Evolutionary conservation across 2,113 vertebrate species (phyloP).

Genomic region (Chamaea fasciata): DNA sequence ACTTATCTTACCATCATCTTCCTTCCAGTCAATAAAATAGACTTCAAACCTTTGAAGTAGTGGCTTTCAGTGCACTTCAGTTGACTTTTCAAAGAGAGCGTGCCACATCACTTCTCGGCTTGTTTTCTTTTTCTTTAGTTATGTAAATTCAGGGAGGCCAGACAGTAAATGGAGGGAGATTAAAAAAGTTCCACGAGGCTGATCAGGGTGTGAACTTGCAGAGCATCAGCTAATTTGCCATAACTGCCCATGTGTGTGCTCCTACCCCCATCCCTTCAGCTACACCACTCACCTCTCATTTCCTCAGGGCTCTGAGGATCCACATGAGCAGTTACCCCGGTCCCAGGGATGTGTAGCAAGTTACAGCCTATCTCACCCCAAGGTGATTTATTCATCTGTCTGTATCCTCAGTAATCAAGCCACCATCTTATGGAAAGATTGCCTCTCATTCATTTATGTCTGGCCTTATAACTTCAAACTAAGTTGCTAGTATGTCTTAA

Average conservation of each 20-base stretch:
- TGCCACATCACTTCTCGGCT: not conserved
- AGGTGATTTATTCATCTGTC: slow-evolving; percentile 59
- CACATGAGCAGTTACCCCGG: not conserved
- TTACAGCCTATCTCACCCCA: slow-evolving; percentile 54
- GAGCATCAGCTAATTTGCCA: slow-evolving; percentile 26
- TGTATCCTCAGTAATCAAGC: slow-evolving; percentile 50
- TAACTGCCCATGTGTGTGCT: not conserved
- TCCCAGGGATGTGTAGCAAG: slow-evolving; percentile 24
- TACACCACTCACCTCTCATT: not conserved
- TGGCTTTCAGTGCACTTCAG: slow-evolving; percentile 8
- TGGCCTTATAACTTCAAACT: slow-evolving; percentile 59
- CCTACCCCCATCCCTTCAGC: slow-evolving; percentile 6
- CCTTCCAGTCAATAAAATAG: slow-evolving; percentile 42
- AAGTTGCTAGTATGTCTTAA: slow-evolving; percentile 49
- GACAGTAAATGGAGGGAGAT: not conserved
- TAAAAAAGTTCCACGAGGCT: slow-evolving; percentile 23
- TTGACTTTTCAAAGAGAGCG: slow-evolving; percentile 32
- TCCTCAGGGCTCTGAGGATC: not conserved
- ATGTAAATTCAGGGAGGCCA: slow-evolving; percentile 19
- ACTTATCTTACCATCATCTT: slow-evolving; percentile 44
- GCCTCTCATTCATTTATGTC: slow-evolving; percentile 62
- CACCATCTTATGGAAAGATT: slow-evolving; percentile 51
- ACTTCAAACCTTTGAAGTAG: slow-evolving; percentile 14
- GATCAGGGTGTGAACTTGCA: slow-evolving; percentile 27
- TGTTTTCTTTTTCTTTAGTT: not conserved